Evolutionary conservation across 2,888 invertebrate species (phyloP).

Genomic region (Hanleya hanleyi): DNA sequence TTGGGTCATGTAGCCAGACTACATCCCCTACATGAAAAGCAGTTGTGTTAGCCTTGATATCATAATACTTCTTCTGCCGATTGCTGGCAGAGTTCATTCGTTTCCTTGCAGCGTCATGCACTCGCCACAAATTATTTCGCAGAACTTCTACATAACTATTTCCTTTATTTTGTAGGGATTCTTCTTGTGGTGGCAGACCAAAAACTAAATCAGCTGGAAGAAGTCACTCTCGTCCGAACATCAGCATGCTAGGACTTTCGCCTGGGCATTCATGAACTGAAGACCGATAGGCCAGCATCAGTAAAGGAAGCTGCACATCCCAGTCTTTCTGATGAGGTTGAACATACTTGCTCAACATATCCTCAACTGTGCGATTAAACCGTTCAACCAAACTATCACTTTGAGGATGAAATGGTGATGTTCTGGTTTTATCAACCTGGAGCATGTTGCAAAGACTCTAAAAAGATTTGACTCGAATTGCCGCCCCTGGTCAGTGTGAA

Average conservation of each 20-base stretch:
- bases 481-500: constrained; percentile 45
- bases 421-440: constrained; percentile 38
- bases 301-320: constrained; percentile 40
- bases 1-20: no score
- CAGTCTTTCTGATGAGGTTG: constrained; percentile 32
- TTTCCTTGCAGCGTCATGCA: no score
- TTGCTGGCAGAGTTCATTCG: no score
- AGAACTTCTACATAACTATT: no score
- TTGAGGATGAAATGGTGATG: constrained; percentile 35
- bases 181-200: no score
- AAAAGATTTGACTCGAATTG: constrained; percentile 42
- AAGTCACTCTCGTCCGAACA: no score
- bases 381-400: constrained; percentile 24
- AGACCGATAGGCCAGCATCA: constrained; percentile 34
- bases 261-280: constrained; percentile 31
- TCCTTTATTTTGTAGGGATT: no score
- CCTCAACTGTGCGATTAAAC: constrained; percentile 20
- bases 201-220: no score
- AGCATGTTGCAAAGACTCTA: constrained; percentile 28
- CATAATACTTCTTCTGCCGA: no score
- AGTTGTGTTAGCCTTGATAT: no score
- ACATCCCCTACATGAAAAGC: no score
- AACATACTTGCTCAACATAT: constrained; percentile 27
- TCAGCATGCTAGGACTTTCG: constrained; percentile 31
- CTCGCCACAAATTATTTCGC: no score